These are phyloP conservation scores for Trematocara macrostoma DNA, from an alignment of 2,113 vertebrate species.

Conservation along the genomic window DNA sequence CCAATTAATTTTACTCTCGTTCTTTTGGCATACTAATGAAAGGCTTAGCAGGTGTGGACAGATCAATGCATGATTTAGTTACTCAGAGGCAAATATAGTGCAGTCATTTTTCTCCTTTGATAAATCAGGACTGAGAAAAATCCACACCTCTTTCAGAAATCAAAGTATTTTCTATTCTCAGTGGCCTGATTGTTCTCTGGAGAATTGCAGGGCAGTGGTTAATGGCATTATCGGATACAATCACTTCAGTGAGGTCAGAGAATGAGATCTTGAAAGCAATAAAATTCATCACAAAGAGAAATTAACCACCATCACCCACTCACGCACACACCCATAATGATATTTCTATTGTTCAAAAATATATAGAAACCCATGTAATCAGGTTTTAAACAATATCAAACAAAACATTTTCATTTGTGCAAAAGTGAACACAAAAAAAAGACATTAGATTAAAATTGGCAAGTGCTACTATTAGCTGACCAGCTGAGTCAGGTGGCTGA, in stretches of 20 bases:
- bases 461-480: not conserved
- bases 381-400: not conserved
- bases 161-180: conserved; percentile 35
- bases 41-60: not conserved
- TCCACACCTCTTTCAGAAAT: conserved; percentile 20
- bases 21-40: conserved; percentile 25
- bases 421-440: not conserved
- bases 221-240: conserved; percentile 55
- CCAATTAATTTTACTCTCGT: not conserved
- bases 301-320: not conserved
- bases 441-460: not conserved
- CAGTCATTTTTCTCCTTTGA: conserved; percentile 20
- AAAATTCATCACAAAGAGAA: conserved; percentile 25
- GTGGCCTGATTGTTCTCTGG: conserved; percentile 31
- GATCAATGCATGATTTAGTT: conserved; percentile 30
- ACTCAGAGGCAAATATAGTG: conserved; percentile 34
- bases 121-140: conserved; percentile 14
- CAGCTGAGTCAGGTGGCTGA: not conserved
- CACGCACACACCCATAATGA: not conserved
- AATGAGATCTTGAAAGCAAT: conserved; percentile 45
- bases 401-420: not conserved
- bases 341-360: not conserved
- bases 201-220: conserved; percentile 40
- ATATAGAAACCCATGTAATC: not conserved
- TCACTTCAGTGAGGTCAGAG: conserved; percentile 52